phyloP scores from a whole-genome alignment of 2,888 invertebrate species.

The Drosophila greeni region DNA sequence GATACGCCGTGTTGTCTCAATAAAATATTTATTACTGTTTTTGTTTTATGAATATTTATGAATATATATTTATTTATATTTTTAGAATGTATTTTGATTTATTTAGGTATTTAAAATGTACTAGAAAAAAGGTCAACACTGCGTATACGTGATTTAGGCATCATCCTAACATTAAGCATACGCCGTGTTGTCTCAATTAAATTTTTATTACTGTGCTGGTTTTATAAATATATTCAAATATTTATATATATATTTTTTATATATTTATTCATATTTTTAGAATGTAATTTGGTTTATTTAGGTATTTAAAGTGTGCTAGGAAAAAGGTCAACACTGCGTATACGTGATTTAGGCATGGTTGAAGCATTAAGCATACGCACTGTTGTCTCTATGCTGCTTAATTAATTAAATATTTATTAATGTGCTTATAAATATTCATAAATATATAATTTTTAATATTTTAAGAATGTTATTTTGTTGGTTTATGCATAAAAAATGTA shows the following conservation, averaged over 20 bases:
- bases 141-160: conserved; percentile 7
- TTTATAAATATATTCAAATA: background rate
- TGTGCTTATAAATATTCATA: background rate
- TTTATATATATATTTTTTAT: no score
- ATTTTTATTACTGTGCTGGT: background rate
- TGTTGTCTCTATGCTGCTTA: background rate
- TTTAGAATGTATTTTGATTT: background rate
- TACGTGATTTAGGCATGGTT: background rate
- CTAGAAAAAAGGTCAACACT: background rate
- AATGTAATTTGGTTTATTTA: background rate
- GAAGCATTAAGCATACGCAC: background rate
- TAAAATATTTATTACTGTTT: background rate
- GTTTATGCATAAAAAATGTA: no score
- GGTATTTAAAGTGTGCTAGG: no score
- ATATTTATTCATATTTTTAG: background rate
- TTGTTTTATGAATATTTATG: background rate
- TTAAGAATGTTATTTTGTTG: background rate
- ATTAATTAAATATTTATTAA: background rate
- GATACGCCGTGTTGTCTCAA: background rate
- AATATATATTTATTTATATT: background rate
- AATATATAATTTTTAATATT: background rate
- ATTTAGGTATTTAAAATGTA: no score
- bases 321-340: background rate
- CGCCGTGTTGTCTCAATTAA: background rate
- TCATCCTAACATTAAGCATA: background rate